Percentiles rank a stretch among this genome's conserved stretches.
phyloP scores from a whole-genome alignment of 2,888 invertebrate species.

The Aricia artaxerxes region DNA sequence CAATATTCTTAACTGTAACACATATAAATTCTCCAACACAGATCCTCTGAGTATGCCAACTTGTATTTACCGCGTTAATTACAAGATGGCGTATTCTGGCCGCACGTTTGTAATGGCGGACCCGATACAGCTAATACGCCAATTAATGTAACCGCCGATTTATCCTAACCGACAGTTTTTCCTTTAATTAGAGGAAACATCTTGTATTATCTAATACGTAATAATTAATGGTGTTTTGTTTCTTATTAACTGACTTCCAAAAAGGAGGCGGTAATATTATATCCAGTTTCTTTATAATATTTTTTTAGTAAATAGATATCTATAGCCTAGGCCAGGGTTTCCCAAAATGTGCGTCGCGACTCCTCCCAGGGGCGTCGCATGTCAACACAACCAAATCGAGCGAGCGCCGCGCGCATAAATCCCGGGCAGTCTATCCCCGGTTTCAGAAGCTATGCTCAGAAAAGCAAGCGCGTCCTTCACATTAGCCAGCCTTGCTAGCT shows the following conservation, averaged over 20 bases:
- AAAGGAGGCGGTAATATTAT: too few relatives aligned
- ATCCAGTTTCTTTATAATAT: too few relatives aligned
- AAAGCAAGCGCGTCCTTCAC: too few relatives aligned
- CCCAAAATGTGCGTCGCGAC: too few relatives aligned
- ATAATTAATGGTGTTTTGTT: not conserved
- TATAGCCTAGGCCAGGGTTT: too few relatives aligned
- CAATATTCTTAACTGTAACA: not conserved
- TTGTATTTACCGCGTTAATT: not conserved
- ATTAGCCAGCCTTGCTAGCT: too few relatives aligned
- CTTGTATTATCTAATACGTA: not conserved
- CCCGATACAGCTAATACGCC: conserved; percentile 1
- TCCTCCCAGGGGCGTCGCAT: too few relatives aligned
- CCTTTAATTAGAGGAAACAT: not conserved
- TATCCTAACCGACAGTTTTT: conserved; percentile 1
- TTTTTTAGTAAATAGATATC: too few relatives aligned
- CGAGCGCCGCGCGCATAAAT: too few relatives aligned
- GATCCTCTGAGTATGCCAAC: not conserved
- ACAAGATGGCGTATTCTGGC: not conserved
- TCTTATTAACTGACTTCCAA: not conserved
- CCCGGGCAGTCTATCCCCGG: too few relatives aligned
- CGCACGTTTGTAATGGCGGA: not conserved
- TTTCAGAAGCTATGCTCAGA: too few relatives aligned
- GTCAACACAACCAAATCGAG: too few relatives aligned
- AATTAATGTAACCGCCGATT: conserved; percentile 9
- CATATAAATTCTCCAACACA: not conserved